A percentile compares a stretch with the other conserved stretches of the same genome.
Conservation (phyloP, 1,140 invertebrate species). For the Macrotrachela quadricornifera region DNA sequence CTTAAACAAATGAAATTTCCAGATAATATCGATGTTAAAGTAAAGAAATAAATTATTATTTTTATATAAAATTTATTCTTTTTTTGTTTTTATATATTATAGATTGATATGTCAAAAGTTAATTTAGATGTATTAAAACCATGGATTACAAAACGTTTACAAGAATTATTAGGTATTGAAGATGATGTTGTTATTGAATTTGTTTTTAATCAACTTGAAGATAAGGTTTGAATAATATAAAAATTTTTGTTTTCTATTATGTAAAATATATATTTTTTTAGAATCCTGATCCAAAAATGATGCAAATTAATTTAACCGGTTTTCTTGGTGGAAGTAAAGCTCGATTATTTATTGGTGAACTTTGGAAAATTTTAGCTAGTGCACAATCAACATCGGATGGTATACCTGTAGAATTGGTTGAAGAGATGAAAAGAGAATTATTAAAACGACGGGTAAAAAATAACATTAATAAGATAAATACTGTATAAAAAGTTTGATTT, state of each 20-base stretch:
- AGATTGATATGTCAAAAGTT: constrained; percentile 96
- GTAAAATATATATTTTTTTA: constrained; percentile 16
- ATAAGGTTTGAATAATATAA: constrained; percentile 11
- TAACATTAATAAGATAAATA: too few species aligned
- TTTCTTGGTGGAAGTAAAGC: constrained; percentile 96
- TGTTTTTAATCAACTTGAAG: constrained; percentile 90
- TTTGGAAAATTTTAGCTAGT: constrained; percentile 80
- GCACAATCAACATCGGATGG: constrained; percentile 81
- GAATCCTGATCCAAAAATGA: constrained; percentile 80
- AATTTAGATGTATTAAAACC: constrained; percentile 92
- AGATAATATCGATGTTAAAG: constrained; percentile 66
- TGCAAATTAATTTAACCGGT: constrained; percentile 97
- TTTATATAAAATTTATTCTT: not conserved
- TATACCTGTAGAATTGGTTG: constrained; percentile 71
- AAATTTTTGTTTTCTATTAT: not conserved
- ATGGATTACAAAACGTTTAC: constrained; percentile 91
- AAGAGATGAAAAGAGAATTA: constrained; percentile 88
- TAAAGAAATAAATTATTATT: constrained; percentile 22
- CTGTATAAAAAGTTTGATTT: too few species aligned
- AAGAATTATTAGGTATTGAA: constrained; percentile 64
- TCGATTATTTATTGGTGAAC: constrained; percentile 78
- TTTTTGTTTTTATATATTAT: constrained; percentile 15
- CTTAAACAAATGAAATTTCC: constrained; percentile 96
- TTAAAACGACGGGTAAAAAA: too few species aligned
- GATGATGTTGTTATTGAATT: constrained; percentile 97